phyloP scores from a whole-genome alignment of 2,888 invertebrate genomes.

The Mayetiola destructor region DNA sequence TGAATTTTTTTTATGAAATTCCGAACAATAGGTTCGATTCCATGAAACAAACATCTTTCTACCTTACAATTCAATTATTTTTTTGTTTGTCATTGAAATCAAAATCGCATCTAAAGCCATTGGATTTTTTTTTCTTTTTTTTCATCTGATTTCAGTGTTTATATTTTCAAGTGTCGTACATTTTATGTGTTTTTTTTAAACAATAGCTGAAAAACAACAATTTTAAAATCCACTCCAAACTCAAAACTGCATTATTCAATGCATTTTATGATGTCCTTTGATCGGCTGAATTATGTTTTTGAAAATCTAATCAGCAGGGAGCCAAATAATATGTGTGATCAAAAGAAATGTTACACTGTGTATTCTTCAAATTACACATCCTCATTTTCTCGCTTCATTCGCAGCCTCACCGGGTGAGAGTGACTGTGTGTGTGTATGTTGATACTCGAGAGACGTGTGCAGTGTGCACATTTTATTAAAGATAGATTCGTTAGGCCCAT shows the following conservation, averaged over 20 bases:
- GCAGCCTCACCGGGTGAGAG: too few species aligned
- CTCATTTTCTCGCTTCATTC: too few species aligned
- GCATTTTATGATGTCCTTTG: too few species aligned
- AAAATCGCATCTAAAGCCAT: background rate
- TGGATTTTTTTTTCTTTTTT: too few species aligned
- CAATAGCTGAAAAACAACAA: conserved; percentile 3
- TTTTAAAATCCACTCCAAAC: conserved; percentile 2
- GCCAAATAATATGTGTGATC: background rate
- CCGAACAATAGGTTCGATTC: background rate
- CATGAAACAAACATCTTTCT: too few species aligned
- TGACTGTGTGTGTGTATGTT: background rate
- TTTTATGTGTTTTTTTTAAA: background rate
- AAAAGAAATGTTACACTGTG: too few species aligned
- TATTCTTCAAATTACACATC: conserved; percentile 5
- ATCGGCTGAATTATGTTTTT: background rate
- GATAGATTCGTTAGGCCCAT: conserved; percentile 6
- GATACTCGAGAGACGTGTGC: background rate
- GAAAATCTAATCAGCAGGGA: background rate
- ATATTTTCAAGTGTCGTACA: conserved; percentile 10
- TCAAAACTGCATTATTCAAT: background rate
- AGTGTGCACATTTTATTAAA: background rate
- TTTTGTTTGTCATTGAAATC: background rate
- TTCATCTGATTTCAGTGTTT: too few species aligned
- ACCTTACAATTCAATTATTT: background rate
- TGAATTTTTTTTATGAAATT: background rate